Conservation (phyloP, 2,797 vertebrate genomes). For the Anniella stebbinsi region DNA sequence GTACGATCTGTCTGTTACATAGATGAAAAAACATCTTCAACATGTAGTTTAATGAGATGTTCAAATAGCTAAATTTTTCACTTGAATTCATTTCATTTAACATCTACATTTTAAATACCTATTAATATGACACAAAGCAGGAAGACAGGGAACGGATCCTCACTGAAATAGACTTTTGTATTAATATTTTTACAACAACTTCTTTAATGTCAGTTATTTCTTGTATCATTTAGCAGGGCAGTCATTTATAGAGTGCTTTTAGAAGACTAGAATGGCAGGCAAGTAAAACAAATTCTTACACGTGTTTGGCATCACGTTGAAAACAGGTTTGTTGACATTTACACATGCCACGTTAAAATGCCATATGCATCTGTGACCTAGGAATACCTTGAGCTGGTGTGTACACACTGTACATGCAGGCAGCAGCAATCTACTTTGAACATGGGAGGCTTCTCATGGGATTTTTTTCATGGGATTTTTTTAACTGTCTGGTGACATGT, state of each 20-base stretch:
- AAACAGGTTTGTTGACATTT: background rate
- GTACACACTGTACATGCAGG: background rate
- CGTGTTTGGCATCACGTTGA: background rate
- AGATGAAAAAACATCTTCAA: constrained; percentile 71
- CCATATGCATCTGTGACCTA: background rate
- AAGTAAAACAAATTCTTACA: background rate
- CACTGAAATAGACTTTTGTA: constrained; percentile 64
- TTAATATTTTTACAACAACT: constrained; percentile 71
- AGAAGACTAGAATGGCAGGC: constrained; percentile 47
- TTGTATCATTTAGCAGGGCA: constrained; percentile 59
- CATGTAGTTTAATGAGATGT: constrained; percentile 69
- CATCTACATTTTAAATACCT: constrained; percentile 61
- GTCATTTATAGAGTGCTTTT: constrained; percentile 67
- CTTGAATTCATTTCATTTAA: constrained; percentile 70
- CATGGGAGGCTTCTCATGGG: background rate
- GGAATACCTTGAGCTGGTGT: background rate
- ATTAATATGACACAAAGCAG: constrained; percentile 60
- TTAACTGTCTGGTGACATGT: background rate
- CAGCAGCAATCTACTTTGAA: background rate
- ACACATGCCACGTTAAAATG: background rate
- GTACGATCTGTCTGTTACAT: constrained; percentile 66
- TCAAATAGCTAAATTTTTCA: constrained; percentile 72
- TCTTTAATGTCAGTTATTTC: constrained; percentile 70
- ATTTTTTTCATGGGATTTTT: too few relatives aligned
- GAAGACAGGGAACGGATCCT: constrained; percentile 61